Evolutionary conservation across 2,797 vertebrate genomes (phyloP), one percentile per base, ranked within the genome.

Genomic region (Clarias laeviceps): DNA sequence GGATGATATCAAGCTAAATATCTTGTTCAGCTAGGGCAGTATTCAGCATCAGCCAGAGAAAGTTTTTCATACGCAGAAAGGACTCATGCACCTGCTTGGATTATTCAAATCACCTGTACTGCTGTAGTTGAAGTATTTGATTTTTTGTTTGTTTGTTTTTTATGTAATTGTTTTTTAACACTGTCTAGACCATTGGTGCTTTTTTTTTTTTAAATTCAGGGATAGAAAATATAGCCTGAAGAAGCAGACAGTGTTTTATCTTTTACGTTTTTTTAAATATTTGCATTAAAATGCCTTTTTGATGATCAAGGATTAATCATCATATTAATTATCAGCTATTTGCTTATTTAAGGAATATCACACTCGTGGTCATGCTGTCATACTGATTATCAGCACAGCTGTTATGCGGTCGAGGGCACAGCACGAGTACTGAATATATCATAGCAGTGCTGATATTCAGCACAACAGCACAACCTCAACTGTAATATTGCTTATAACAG

Each of bases 1-100:
- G 61, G 27, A 80, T 64, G 37, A 77, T 66, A 59, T 61, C 69
- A 9, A 32, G 29, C 69, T 86, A 66, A 82, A 80, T 85, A 81
- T 81, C 80, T 77, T 82, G 65, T 76, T 57, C 56, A 61, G 80
- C 68, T 80, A 84, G 76, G 64, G 3, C 12, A 27, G 40, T 17
- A 74, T 15, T 57, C 27, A 57, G 50, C 45, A 22, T 22, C 5
- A 4, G 2, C 29, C 74, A 17, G 32, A 54, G 29, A 77, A 77
- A 2, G 18, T 34, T 77, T 20, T 0, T 57, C 1, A 18, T 29
- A 11, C 32, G 57, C 27, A 57, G 27, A 76, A 45, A 17, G 45
- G 7, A 18, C n/a, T 29, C 17, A 27, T 1, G 15, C 45, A 56
- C 45, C 72, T 54, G 72, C 45, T 74, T 17, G 29, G 72, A 29